phyloP scores from a whole-genome alignment of 2,888 invertebrate species.

The Ophioninae sp. region DNA sequence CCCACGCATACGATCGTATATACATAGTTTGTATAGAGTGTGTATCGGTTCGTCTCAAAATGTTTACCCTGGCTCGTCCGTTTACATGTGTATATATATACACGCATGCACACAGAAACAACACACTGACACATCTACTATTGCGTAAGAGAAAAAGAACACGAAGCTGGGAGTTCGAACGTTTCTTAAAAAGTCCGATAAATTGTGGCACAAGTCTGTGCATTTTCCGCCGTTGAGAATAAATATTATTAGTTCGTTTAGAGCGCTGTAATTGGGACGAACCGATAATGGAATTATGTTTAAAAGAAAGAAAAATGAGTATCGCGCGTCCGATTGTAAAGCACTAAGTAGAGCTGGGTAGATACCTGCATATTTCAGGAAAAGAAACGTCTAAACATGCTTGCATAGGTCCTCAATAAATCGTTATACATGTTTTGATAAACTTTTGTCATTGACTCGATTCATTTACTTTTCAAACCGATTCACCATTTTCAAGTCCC shows the following conservation, averaged over 20 bases:
- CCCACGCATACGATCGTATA: slow-evolving; percentile 51
- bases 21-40: slow-evolving; percentile 53
- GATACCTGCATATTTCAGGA: slow-evolving; percentile 78
- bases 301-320: slow-evolving; percentile 60
- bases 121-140: background rate
- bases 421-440: slow-evolving; percentile 80
- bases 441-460: slow-evolving; percentile 34
- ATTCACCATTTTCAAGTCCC: background rate
- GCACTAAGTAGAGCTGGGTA: slow-evolving; percentile 73
- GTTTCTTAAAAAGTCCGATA: slow-evolving; percentile 10
- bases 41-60: slow-evolving; percentile 48
- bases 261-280: slow-evolving; percentile 33
- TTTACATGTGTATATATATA: slow-evolving; percentile 20
- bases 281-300: slow-evolving; percentile 33
- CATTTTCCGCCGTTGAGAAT: slow-evolving; percentile 3
- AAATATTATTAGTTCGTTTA: background rate
- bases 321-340: slow-evolving; percentile 76
- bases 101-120: background rate
- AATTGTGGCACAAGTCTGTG: background rate
- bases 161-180: background rate
- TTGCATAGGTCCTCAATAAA: slow-evolving; percentile 79
- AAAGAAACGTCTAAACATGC: slow-evolving; percentile 73
- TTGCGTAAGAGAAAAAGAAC: background rate
- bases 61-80: slow-evolving; percentile 5
- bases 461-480: background rate